Percentiles rank a stretch among this genome's conserved stretches.
phyloP scores from a whole-genome alignment of 1,140 invertebrate genomes.

The Ceratitis capitata region DNA sequence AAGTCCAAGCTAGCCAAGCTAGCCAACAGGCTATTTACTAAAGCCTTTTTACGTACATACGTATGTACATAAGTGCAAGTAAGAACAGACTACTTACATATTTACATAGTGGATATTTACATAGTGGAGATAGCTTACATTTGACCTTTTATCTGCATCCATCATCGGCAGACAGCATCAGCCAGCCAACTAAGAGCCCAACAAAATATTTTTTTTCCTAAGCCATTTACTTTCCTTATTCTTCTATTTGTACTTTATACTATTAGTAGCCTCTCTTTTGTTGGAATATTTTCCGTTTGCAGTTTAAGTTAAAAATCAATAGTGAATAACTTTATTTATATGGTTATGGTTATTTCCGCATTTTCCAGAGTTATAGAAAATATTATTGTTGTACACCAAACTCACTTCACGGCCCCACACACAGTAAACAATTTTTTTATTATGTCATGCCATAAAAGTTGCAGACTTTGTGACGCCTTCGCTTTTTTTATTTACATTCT shows the following conservation, averaged over 20 bases:
- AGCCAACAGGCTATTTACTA: not conserved
- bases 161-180: not conserved
- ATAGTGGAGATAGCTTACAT: not conserved
- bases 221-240: not conserved
- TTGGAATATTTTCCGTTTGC: not conserved
- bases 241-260: not conserved
- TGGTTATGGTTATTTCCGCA: not conserved
- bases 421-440: not conserved
- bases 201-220: not conserved
- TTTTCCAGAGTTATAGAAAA: not conserved
- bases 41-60: not conserved
- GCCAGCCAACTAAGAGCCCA: not conserved
- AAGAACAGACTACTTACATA: not conserved
- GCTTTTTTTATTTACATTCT: slow-evolving; percentile 29
- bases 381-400: not conserved
- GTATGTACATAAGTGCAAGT: not conserved
- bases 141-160: slow-evolving; percentile 33
- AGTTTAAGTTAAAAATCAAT: slow-evolving; percentile 34
- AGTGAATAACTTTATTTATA: slow-evolving; percentile 34
- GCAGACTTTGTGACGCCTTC: slow-evolving; percentile 26
- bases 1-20: not conserved
- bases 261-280: not conserved
- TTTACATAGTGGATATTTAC: slow-evolving; percentile 28
- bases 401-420: not conserved
- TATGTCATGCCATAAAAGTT: slow-evolving; percentile 15